A percentile compares a stretch with the other conserved stretches of the same genome.
Conservation (phyloP, 2,888 invertebrate species). For the Dexiosoma caninum region DNA sequence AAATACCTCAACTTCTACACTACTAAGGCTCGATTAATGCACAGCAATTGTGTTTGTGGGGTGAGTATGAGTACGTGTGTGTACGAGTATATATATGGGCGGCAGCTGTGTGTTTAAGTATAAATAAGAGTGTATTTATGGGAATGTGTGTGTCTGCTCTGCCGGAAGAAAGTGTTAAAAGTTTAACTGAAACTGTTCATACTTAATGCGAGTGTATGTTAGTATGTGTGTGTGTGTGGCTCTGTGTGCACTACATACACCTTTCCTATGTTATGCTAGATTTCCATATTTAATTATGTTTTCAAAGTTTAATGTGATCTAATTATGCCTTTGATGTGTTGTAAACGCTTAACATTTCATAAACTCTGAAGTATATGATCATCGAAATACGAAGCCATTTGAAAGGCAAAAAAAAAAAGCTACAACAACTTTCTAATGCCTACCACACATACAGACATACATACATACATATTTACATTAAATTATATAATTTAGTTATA, state of each 20-base stretch:
- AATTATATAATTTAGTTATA: too few species aligned
- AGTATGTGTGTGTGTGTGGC: not conserved
- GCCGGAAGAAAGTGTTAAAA: slow-evolving; percentile 6
- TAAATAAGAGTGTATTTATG: not conserved
- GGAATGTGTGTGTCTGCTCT: not conserved
- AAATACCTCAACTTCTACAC: slow-evolving; percentile 45
- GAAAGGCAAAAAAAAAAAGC: too few species aligned
- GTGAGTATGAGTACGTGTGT: not conserved
- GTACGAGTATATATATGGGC: not conserved
- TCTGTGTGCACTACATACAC: not conserved
- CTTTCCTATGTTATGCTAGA: slow-evolving; percentile 45
- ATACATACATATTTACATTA: not conserved
- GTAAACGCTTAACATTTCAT: slow-evolving; percentile 49
- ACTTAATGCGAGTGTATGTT: too few species aligned
- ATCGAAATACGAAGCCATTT: not conserved
- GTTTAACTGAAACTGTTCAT: not conserved
- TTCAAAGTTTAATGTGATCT: slow-evolving; percentile 58
- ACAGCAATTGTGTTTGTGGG: slow-evolving; percentile 16
- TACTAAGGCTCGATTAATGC: slow-evolving; percentile 39
- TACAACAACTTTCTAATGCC: too few species aligned
- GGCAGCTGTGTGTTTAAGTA: too few species aligned
- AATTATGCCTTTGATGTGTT: slow-evolving; percentile 58
- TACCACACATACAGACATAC: not conserved
- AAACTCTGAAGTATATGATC: not conserved
- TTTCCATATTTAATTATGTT: slow-evolving; percentile 59